Base-by-base conservation (phyloP, 2,888 invertebrate genomes). In the Sycophila texana region DNA sequence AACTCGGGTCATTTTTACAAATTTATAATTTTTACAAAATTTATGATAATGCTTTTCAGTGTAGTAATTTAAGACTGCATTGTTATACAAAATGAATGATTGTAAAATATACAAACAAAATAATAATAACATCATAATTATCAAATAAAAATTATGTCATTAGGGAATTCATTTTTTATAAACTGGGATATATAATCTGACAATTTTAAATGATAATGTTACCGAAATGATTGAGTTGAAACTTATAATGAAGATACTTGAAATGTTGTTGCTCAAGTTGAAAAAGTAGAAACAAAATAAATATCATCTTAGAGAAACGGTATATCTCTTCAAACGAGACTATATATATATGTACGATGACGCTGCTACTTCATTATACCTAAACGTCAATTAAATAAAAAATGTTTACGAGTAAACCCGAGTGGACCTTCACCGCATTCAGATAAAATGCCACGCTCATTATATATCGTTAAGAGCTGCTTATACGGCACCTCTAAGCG, bases 351-450 rank as follows among this genome's bases (percentile, higher is more conserved):
- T 4, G 10, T 20, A 58, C 20, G 53, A 68, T 75, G 68, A 70
- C 70, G 2, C 55, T n/a, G 55, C 70, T 30, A 49, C 10, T 71
- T 65, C 20, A 66, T 58, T 51, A 39, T 18, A 7, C 12, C 51
- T 71, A 71, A 63, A 49, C 74, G 60, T 78, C 78, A 74, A 68
- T 79, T 79, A 79, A 74, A 63, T 30, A 30, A 67, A 67, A 72
- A 66, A 72, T 58, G 58, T 72, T 63, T 70, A 71, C 26, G 16
- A 70, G 63, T 71, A 26, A 76, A 71, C 57, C 72, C 47, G 18
- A 13, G 4, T 58, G 66, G 71, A 49, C 51, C 55, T 22, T n/a
- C n/a, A 16, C 20, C 70, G 26, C 26, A 70, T 70, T 73, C 57
- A 68, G 16, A 61, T 22, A 18, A 70, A 74, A 74, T 61, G 22